A percentile compares a stretch with the other conserved stretches of the same genome.
Evolutionary conservation across 2,797 vertebrate species (phyloP).

Genomic region (Sphenopsis melanotis): DNA sequence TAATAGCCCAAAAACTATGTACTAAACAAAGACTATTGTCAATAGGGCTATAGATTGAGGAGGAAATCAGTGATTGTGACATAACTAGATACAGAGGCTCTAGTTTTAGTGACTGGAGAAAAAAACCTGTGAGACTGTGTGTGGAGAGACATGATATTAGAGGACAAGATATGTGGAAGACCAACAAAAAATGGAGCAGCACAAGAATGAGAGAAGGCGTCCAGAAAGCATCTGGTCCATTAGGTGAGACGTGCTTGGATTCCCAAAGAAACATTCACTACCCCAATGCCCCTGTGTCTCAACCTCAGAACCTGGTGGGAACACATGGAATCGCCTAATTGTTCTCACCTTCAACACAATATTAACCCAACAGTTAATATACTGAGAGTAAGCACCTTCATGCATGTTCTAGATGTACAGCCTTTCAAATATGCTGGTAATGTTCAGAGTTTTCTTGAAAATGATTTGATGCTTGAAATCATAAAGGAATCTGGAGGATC

Average conservation of each 20-base stretch:
- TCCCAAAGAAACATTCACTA: not conserved
- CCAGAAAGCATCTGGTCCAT: not conserved
- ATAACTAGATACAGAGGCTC: not conserved
- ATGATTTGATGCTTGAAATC: not conserved
- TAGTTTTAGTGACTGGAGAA: not conserved
- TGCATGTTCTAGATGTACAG: not conserved
- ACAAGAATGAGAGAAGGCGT: not conserved
- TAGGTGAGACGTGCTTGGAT: not conserved
- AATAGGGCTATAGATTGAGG: not conserved
- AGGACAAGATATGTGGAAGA: not conserved
- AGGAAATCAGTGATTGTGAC: not conserved
- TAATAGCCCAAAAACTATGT: not conserved
- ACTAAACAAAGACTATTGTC: not conserved
- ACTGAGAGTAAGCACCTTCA: not conserved
- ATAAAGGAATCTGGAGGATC: not conserved
- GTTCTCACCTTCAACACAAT: not conserved
- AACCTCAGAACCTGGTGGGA: not conserved
- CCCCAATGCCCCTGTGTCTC: not conserved
- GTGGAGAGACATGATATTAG: not conserved
- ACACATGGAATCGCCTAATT: not conserved
- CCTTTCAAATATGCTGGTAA: not conserved
- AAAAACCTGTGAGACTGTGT: not conserved
- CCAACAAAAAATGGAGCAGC: not conserved
- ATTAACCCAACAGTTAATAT: not conserved
- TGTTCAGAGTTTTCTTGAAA: not conserved